phyloP scores from a whole-genome alignment of 2,888 invertebrate species.

The Hydrotaea cyrtoneurina region DNA sequence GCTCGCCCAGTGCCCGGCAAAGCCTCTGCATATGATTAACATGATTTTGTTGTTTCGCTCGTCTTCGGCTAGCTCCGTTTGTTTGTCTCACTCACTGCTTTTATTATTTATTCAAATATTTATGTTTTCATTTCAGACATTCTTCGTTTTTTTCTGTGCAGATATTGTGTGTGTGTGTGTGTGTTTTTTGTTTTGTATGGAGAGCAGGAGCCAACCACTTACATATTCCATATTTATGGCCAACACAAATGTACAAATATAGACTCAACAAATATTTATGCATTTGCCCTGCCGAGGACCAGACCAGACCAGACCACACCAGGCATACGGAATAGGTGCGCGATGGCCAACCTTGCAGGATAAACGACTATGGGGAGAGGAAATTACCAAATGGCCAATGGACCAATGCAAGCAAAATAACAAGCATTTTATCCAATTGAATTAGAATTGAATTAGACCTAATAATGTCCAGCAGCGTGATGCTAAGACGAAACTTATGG shows the following conservation, averaged over 20 bases:
- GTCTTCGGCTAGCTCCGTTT: background rate
- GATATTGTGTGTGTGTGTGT: too few relatives aligned
- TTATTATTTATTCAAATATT: constrained; percentile 41
- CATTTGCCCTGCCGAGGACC: constrained; percentile 1
- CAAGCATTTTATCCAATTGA: too few relatives aligned
- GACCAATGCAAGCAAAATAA: too few relatives aligned
- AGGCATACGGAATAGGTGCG: background rate
- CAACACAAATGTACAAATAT: constrained; percentile 14
- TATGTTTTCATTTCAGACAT: constrained; percentile 36
- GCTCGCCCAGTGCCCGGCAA: background rate
- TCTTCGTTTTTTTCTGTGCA: background rate
- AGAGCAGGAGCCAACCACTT: background rate
- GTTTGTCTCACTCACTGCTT: background rate
- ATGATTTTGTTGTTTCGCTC: background rate
- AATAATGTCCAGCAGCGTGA: too few relatives aligned
- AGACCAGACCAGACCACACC: too few relatives aligned
- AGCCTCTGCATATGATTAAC: background rate
- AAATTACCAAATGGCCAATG: too few relatives aligned
- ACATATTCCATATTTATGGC: constrained; percentile 38
- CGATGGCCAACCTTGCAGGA: background rate
- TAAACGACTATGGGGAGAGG: too few relatives aligned
- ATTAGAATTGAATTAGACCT: too few relatives aligned
- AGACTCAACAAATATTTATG: constrained; percentile 27
- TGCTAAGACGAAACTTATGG: too few relatives aligned
- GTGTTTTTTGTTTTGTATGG: background rate